Conservation (phyloP, 2,888 invertebrate species). For the Fabriciana adippe region DNA sequence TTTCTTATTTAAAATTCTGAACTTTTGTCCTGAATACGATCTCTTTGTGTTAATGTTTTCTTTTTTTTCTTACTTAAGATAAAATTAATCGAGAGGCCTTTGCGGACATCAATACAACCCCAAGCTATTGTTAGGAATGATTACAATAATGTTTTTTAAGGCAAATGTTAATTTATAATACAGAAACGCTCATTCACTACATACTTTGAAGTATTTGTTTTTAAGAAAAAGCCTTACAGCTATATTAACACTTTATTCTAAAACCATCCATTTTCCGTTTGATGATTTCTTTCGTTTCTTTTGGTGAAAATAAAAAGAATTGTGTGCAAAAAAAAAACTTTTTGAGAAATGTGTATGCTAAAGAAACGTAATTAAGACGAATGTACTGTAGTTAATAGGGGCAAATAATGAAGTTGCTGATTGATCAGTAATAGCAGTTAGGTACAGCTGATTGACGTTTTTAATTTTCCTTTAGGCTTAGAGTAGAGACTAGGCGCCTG, state of each 20-base stretch:
- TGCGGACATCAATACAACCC: slow-evolving; percentile 75
- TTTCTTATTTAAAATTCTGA: slow-evolving; percentile 58
- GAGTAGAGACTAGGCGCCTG: slow-evolving; percentile 49
- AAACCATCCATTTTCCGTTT: slow-evolving; percentile 23
- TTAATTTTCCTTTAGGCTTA: slow-evolving; percentile 57
- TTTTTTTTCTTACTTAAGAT: slow-evolving; percentile 67
- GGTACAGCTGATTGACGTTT: slow-evolving; percentile 71
- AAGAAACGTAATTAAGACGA: slow-evolving; percentile 68
- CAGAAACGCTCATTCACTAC: slow-evolving; percentile 53
- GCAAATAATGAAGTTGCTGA: slow-evolving; percentile 68
- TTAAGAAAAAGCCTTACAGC: slow-evolving; percentile 32
- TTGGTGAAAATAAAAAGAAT: slow-evolving; percentile 13
- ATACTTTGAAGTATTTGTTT: slow-evolving; percentile 63
- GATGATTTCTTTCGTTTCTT: slow-evolving; percentile 13
- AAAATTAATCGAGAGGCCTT: slow-evolving; percentile 75
- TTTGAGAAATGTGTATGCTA: slow-evolving; percentile 31
- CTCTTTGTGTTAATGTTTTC: slow-evolving; percentile 46
- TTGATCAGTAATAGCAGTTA: slow-evolving; percentile 64
- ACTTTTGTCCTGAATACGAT: slow-evolving; percentile 55
- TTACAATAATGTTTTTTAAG: slow-evolving; percentile 73
- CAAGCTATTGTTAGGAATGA: slow-evolving; percentile 74
- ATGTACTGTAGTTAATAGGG: slow-evolving; percentile 67
- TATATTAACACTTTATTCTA: slow-evolving; percentile 35
- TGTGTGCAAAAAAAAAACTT: slow-evolving; percentile 9
- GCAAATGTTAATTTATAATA: slow-evolving; percentile 79